A percentile compares a stretch with the other conserved stretches of the same genome.
Conservation (phyloP, 2,797 vertebrate genomes). For the Coranthus polyacanthus region DNA sequence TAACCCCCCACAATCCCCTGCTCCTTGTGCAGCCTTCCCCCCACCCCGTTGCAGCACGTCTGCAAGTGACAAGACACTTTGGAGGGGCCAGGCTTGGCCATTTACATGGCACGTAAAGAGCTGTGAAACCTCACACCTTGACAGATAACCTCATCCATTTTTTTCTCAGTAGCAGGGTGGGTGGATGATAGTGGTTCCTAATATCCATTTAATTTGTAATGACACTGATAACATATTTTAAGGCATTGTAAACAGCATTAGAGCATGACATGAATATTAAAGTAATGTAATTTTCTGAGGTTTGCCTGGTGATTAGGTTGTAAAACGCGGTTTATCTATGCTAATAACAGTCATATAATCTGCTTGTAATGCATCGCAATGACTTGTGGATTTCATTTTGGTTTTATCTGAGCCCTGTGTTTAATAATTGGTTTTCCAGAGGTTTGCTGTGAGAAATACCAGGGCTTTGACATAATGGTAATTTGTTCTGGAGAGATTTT, state of each 20-base stretch:
- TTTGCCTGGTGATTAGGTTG: conserved; percentile 35
- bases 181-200: background rate
- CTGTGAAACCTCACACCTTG: conserved; percentile 69
- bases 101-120: conserved; percentile 78
- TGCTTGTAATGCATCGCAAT: conserved; percentile 43
- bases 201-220: conserved; percentile 40
- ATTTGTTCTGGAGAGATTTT: conserved; percentile 45
- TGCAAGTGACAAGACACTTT: conserved; percentile 61
- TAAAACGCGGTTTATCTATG: conserved; percentile 47
- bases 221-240: conserved; percentile 27
- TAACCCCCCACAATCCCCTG: conserved; percentile 13
- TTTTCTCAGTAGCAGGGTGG: conserved; percentile 17
- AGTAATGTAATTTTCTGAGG: conserved; percentile 19
- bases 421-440: conserved; percentile 52
- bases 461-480: conserved; percentile 14
- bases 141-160: conserved; percentile 68
- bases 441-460: conserved; percentile 37
- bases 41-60: conserved; percentile 44
- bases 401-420: conserved; percentile 36
- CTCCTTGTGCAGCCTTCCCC: conserved; percentile 56
- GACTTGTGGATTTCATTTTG: conserved; percentile 53
- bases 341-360: conserved; percentile 55
- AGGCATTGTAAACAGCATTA: conserved; percentile 42
- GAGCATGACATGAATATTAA: conserved; percentile 32
- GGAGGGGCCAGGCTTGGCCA: conserved; percentile 44